A percentile compares a stretch with the other conserved stretches of the same genome.
These are phyloP conservation scores for Burhinus oedicnemus DNA, from an alignment of 2,113 vertebrate genomes.

Conservation along the genomic window DNA sequence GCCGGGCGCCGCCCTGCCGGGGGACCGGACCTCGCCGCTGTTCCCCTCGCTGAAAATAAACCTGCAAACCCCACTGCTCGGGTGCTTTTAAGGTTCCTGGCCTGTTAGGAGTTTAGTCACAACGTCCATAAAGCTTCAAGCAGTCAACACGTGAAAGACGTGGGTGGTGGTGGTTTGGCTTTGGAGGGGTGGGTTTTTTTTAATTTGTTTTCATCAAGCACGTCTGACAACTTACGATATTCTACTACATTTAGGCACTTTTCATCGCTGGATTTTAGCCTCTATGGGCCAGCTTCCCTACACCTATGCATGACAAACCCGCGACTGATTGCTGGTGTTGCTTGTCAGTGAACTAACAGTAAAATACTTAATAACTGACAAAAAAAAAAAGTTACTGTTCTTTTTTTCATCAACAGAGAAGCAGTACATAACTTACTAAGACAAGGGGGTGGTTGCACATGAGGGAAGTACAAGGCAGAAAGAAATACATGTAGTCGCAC, in stretches of 20 bases:
- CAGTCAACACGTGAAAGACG: neutral
- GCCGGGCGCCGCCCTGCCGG: neutral
- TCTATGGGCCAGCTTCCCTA: too few relatives aligned
- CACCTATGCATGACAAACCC: neutral
- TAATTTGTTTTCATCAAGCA: neutral
- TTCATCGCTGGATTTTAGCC: neutral
- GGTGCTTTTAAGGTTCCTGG: neutral
- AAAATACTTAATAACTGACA: neutral
- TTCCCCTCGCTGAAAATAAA: neutral
- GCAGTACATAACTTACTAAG: neutral
- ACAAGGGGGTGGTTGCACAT: accelerated
- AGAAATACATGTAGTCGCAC: neutral
- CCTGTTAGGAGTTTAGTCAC: accelerated
- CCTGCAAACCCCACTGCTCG: accelerated
- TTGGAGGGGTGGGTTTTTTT: too few relatives aligned
- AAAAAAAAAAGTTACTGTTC: too few relatives aligned
- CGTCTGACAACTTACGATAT: accelerated
- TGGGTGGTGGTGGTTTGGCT: too few relatives aligned
- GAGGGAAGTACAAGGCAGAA: neutral
- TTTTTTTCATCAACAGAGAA: neutral
- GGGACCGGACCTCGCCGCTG: too few relatives aligned
- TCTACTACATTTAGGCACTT: accelerated
- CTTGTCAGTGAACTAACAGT: neutral
- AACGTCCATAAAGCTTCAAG: too few relatives aligned
- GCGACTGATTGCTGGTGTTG: accelerated